These are phyloP conservation scores for Lasiurus cinereus DNA, from an alignment of 2,113 vertebrate genomes.

Conservation along the genomic window DNA sequence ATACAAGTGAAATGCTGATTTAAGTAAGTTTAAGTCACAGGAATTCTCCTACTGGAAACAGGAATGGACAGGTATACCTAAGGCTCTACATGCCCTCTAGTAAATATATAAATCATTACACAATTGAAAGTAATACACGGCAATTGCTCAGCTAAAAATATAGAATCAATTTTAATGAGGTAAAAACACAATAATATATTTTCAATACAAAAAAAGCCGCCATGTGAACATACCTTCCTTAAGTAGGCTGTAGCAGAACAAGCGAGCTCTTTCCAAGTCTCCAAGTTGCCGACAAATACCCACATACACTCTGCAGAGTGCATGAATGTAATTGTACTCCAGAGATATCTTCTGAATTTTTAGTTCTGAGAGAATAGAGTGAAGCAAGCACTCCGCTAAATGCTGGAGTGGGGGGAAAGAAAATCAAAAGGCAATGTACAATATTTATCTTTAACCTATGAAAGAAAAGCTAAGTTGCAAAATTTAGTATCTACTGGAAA, in stretches of 20 bases:
- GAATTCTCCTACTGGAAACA: background rate
- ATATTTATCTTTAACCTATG: background rate
- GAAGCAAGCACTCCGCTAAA: conserved; percentile 89
- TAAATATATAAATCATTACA: background rate
- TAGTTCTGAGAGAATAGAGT: conserved; percentile 90
- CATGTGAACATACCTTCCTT: conserved; percentile 90
- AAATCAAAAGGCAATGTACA: background rate
- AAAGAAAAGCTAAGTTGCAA: background rate
- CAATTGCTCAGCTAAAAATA: background rate
- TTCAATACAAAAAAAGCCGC: background rate
- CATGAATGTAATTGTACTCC: conserved; percentile 87
- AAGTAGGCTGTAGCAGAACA: conserved; percentile 94
- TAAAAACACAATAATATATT: accelerated
- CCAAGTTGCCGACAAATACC: conserved; percentile 93
- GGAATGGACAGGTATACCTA: background rate
- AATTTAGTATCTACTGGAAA: background rate
- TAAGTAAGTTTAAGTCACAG: accelerated
- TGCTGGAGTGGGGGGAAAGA: conserved; percentile 77
- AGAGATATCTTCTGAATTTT: conserved; percentile 87
- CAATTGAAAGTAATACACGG: background rate
- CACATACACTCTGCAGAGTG: conserved; percentile 94
- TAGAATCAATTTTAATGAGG: accelerated
- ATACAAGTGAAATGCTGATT: accelerated
- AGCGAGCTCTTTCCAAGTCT: conserved; percentile 92
- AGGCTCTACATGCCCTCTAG: background rate